These are phyloP conservation scores for Ormyrus nitidulus DNA, from an alignment of 2,888 invertebrate genomes.

Conservation along the genomic window DNA sequence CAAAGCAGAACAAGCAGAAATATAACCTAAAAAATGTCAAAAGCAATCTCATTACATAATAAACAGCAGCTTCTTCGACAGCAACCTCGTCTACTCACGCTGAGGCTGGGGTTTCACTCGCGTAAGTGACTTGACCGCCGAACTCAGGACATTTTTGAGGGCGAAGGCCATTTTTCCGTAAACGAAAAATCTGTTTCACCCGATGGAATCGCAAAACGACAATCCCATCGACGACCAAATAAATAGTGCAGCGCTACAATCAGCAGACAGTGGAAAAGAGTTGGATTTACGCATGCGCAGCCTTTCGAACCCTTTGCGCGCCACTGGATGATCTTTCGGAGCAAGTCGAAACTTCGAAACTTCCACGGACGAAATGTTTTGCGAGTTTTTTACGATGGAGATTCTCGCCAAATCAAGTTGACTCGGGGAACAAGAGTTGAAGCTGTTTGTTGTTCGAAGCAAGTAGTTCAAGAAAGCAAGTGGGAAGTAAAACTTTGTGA, in stretches of 20 bases:
- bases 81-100: slow-evolving; percentile 42
- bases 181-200: slow-evolving; percentile 9
- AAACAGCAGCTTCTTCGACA: neutral
- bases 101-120: slow-evolving; percentile 19
- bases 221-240: slow-evolving; percentile 30
- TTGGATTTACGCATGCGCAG: slow-evolving; percentile 25
- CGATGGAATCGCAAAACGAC: slow-evolving; percentile 33
- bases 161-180: slow-evolving; percentile 46
- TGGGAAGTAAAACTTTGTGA: neutral
- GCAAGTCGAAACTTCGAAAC: neutral
- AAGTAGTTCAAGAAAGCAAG: neutral
- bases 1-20: slow-evolving; percentile 47
- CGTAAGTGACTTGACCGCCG: slow-evolving; percentile 41
- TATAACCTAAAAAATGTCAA: slow-evolving; percentile 51
- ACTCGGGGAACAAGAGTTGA: neutral
- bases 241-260: slow-evolving; percentile 15
- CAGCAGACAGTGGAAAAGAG: neutral
- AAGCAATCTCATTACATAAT: slow-evolving; percentile 45
- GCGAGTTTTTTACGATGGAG: slow-evolving; percentile 15
- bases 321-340: slow-evolving; percentile 26
- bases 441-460: neutral
- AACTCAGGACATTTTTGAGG: slow-evolving; percentile 48
- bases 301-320: slow-evolving; percentile 48
- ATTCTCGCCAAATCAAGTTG: neutral
- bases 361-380: slow-evolving; percentile 7